phyloP scores from a whole-genome alignment of 2,113 vertebrate genomes.

The Coptodon rendalli region DNA sequence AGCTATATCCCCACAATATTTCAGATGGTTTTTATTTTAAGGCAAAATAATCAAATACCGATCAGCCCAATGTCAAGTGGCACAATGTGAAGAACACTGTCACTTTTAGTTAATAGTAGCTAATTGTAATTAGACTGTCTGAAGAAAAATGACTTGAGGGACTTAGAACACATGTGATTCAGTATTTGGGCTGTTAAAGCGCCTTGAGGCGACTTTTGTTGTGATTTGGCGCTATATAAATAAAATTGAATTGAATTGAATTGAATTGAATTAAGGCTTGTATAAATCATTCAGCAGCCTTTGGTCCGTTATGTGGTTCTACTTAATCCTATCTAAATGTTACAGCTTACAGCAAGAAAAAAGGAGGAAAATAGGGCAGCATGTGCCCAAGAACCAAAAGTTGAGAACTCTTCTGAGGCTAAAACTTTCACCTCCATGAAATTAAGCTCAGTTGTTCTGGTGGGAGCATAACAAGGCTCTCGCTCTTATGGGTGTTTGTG shows the following conservation, averaged over 20 bases:
- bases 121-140: neutral
- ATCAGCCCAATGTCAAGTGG: neutral
- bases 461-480: neutral
- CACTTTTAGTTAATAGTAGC: neutral
- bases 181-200: neutral
- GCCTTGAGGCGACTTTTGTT: no score
- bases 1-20: neutral
- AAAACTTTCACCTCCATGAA: neutral
- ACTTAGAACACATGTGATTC: neutral
- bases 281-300: neutral
- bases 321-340: slow-evolving; percentile 19
- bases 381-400: neutral
- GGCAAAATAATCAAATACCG: neutral
- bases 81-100: neutral
- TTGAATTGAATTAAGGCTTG: no score
- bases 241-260: no score
- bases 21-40: neutral
- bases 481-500: neutral
- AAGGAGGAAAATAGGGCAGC: slow-evolving; percentile 3
- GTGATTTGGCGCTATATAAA: no score
- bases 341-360: neutral
- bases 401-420: neutral
- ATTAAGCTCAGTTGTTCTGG: slow-evolving; percentile 6
- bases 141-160: neutral
- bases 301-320: slow-evolving; percentile 2